Conservation (phyloP, 2,888 invertebrate genomes). For the Agrilus cyanescens region DNA sequence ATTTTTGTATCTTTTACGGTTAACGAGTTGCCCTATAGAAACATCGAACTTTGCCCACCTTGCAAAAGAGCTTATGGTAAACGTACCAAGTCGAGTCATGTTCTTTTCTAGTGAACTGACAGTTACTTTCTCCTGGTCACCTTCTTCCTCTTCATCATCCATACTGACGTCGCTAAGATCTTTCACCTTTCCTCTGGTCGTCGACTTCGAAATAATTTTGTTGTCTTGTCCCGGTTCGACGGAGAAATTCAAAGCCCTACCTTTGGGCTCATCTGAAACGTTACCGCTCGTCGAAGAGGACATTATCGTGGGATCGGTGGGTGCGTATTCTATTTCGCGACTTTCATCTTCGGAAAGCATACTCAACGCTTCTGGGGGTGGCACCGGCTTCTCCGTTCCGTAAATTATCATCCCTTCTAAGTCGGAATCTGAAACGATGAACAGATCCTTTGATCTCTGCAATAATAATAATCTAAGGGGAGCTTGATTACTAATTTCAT, state of each 20-base stretch:
- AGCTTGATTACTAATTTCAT: too few species aligned
- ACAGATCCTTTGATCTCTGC: background rate
- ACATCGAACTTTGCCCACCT: too few species aligned
- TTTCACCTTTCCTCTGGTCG: slow-evolving; percentile 24
- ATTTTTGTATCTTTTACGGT: too few species aligned
- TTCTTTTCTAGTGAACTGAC: slow-evolving; percentile 16
- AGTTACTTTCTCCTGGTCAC: slow-evolving; percentile 24
- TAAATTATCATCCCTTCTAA: slow-evolving; percentile 21
- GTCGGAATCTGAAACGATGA: slow-evolving; percentile 6
- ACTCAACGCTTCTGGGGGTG: slow-evolving; percentile 23
- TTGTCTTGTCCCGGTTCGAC: slow-evolving; percentile 24
- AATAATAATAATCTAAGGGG: too few species aligned
- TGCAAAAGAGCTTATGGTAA: too few species aligned
- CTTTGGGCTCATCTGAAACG: slow-evolving; percentile 23
- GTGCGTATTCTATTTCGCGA: slow-evolving; percentile 8
- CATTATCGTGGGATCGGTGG: slow-evolving; percentile 3
- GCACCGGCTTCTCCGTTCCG: slow-evolving; percentile 19
- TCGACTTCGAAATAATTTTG: slow-evolving; percentile 19
- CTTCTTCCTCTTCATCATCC: slow-evolving; percentile 50
- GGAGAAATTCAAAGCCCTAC: slow-evolving; percentile 31
- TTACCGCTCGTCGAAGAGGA: slow-evolving; percentile 7
- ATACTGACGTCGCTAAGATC: slow-evolving; percentile 73
- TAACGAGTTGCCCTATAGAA: too few species aligned
- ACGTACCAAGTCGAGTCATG: background rate
- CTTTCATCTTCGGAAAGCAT: slow-evolving; percentile 27